These are phyloP conservation scores for Polyommatus icarus DNA, from an alignment of 2,888 invertebrate genomes.

Conservation along the genomic window DNA sequence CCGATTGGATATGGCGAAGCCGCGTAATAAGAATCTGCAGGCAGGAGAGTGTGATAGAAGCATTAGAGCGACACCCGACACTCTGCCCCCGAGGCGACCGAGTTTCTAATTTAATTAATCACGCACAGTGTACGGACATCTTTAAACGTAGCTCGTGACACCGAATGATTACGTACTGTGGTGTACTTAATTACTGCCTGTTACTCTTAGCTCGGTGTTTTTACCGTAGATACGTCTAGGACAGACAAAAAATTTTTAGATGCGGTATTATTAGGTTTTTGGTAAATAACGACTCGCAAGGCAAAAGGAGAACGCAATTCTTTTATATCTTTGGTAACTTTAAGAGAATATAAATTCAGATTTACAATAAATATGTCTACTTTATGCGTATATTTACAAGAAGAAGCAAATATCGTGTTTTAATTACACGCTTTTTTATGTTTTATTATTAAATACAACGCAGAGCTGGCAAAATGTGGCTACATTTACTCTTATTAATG, in stretches of 20 bases:
- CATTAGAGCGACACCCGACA: conserved; percentile 21
- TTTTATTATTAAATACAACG: background rate
- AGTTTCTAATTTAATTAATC: conserved; percentile 32
- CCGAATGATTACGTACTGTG: conserved; percentile 22
- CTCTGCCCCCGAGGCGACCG: conserved; percentile 28
- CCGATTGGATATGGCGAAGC: no score
- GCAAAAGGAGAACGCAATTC: background rate
- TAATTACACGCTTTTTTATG: background rate
- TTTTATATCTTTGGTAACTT: no score
- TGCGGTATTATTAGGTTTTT: no score
- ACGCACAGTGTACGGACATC: conserved; percentile 30
- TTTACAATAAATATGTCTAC: no score
- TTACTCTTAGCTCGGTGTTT: background rate
- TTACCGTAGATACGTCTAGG: background rate
- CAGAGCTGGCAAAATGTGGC: background rate
- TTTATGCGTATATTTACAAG: no score
- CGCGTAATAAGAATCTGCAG: background rate
- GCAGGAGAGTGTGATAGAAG: background rate
- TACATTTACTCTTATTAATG: background rate
- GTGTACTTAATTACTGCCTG: conserved; percentile 8
- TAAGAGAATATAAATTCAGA: no score
- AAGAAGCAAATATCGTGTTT: background rate
- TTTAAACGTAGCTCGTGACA: conserved; percentile 29
- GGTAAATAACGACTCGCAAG: background rate
- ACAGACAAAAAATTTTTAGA: background rate